Base-by-base conservation (phyloP, 2,888 invertebrate genomes). In the Steromphala cineraria region DNA sequence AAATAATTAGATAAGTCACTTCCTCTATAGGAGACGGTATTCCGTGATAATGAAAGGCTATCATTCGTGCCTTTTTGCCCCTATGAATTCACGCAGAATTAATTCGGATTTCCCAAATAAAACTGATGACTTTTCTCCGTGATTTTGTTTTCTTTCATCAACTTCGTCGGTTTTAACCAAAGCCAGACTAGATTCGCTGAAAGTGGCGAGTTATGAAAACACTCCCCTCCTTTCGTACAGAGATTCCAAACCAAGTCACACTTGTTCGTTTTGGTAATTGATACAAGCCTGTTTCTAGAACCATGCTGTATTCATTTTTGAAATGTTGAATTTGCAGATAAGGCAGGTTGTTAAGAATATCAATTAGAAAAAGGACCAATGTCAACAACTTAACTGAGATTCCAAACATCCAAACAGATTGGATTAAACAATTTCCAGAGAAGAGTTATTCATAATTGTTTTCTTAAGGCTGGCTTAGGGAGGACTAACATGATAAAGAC, bases 81-180 rank as follows among this genome's bases (percentile, higher is more conserved):
- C 74, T 74, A 46, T 55, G 56, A 67, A 71, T 78, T 78, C 75
- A 67, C 46, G 31, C 40, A 19, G 78, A 78, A 78, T 78, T 52
- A 78, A 78, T 67, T 81, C 55, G 81, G 81, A 81, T 81, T 78
- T 71, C 31, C 74, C 74, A 52, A 81, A 75, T 78, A 74, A 81
- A 56, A 81, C 78, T 71, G 74, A 81, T 78, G 78, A 71, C 53
- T 71, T 78, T 74, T 75, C 55, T 53, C 55, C 56, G 55, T 67
- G 55, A 31, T 53, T 56, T 81, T 67, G 76, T 80, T 76, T 76
- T 80, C 71, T 67, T 76, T 56, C 67, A 36, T 76, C 75, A 36
- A 28, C 56, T 75, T 19, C 67, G 52, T 31, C 67, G 74, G 71
- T 53, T 74, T 53, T 53, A 53, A 55, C 28, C 31, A 36, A 71